Base-by-base conservation (phyloP, 2,888 invertebrate genomes). In the Hylaea fasciaria region DNA sequence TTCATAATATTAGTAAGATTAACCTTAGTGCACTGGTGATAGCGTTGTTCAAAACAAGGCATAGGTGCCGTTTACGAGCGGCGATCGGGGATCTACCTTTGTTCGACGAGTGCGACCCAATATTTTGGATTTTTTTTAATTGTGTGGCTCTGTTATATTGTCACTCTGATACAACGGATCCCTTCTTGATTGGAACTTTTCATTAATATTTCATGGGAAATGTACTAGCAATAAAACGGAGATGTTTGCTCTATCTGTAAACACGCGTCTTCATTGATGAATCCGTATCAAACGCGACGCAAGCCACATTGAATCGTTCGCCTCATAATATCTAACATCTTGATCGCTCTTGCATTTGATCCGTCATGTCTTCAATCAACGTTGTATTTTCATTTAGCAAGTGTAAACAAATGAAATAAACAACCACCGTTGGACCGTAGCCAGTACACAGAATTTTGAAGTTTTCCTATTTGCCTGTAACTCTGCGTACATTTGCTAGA, bases 361-460 rank as follows among this genome's bases (percentile, higher is more conserved):
- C 69, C 66, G 57, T 73, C 72, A 70, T 67, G 68, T 55, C 60
- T 60, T 66, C 64, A 68, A 69, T 71, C 67, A 71, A 52, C 55
- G 50, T 47, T 53, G 39, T 50, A 59, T 71, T 67, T n/a, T 62
- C 62, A 58, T 68, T 70, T 65, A 62, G 64, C 55, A 48, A 68
- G 54, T 51, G 69, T 74, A 74, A 78, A 75, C 71, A 73, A 60
- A 55, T 54, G 41, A 68, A 52, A 63, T 71, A 72, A 73, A 76
- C 65, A 75, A 66, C 63, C 44, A 57, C 52, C 41, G 61, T 73
- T 77, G 79, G 78, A 72, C 48, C 43, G 48, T n/a, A 40, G 72
- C 77, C 77, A 78, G 65, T 50, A 13, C 48, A 46, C 43, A 14
- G 68, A 43, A 11, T 47, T 50, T 40, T 43, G 54, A 70, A 66